Evolutionary conservation across 2,113 vertebrate species (phyloP), one percentile per base, ranked within the genome.

Genomic region (Pseudonaja textilis): DNA sequence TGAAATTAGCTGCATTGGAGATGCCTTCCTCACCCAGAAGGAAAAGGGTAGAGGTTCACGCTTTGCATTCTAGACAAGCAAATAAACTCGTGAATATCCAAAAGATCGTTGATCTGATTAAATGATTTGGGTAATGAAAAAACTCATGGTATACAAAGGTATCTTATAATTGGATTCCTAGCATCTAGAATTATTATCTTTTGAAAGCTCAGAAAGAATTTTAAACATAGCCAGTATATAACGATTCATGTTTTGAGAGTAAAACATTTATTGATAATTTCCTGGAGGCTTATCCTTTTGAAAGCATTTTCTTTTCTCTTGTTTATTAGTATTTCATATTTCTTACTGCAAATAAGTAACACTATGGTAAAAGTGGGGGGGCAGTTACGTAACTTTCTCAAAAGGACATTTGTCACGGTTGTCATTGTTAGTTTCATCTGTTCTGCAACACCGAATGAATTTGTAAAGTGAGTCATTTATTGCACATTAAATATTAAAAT

Each of bases 401-500:
- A 85, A 54, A 45, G 52, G 18, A 91, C 23, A 47, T 50, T 86
- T 74, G 5, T 34, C 50, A 64, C 14, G 23, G 42, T 39, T 20
- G 54, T 81, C 29, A 89, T 39, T 91, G 54, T 89, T 89, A 85
- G 57, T 87, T 12, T 74, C 61, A 10, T 54, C 23, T 23, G 34
- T 45, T 91, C 69, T 10, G 5, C 42, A 91, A 34, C n/a, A 34
- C 45, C 34, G 2, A 52, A 45, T 88, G 85, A 88, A 56, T 74
- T 26, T 29, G 12, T 91, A 39, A 93, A 91, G 64, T 50, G 91
- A 34, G 39, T 55, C 55, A 1, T 92, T 92, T 55, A 89, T 45
- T 50, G 23, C 85, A 89, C 69, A 88, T 95, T 52, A 90, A 50
- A 91, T 93, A 55, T 87, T 85, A 93, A 93, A 25, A 23, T 86